These are phyloP conservation scores for Drosophila pegasa DNA, from an alignment of 2,888 invertebrate species.

Conservation along the genomic window DNA sequence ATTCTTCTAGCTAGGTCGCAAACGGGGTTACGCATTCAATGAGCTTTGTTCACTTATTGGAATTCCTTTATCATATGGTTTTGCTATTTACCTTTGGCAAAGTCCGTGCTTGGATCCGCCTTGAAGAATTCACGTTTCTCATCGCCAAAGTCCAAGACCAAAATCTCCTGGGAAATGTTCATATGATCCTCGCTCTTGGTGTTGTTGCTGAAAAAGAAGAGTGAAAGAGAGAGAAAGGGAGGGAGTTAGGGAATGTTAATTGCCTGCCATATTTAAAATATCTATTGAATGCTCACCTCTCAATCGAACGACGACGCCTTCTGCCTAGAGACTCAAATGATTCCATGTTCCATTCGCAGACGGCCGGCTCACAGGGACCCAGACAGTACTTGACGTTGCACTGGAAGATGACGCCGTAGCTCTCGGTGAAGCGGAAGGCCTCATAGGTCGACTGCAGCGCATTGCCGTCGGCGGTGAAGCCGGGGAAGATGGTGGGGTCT, in stretches of 20 bases:
- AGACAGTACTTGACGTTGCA: conserved; percentile 98
- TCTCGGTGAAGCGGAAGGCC: conserved; percentile 97
- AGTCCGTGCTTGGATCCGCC: conserved; percentile 91
- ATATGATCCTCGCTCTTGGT: conserved; percentile 88
- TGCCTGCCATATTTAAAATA: not conserved
- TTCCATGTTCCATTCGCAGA: conserved; percentile 96
- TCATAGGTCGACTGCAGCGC: conserved; percentile 96
- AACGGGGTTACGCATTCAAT: too few species aligned
- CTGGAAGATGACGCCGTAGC: conserved; percentile 98
- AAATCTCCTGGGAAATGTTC: conserved; percentile 97
- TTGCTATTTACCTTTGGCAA: conserved; percentile 87
- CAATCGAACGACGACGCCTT: conserved; percentile 90
- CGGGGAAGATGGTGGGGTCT: conserved; percentile 96
- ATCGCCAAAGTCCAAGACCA: conserved; percentile 96
- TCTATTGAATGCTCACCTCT: conserved; percentile 74
- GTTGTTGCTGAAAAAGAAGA: conserved; percentile 85
- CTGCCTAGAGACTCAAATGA: conserved; percentile 95
- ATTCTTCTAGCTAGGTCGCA: too few species aligned
- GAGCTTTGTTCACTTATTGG: not conserved
- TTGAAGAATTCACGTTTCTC: conserved; percentile 93
- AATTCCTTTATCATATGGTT: not conserved
- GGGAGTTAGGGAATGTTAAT: not conserved
- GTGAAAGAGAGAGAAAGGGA: not conserved
- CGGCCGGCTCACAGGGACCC: conserved; percentile 96
- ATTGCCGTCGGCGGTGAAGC: conserved; percentile 95